phyloP scores from a whole-genome alignment of 2,888 invertebrate genomes.

The Augochlorella aurata region DNA sequence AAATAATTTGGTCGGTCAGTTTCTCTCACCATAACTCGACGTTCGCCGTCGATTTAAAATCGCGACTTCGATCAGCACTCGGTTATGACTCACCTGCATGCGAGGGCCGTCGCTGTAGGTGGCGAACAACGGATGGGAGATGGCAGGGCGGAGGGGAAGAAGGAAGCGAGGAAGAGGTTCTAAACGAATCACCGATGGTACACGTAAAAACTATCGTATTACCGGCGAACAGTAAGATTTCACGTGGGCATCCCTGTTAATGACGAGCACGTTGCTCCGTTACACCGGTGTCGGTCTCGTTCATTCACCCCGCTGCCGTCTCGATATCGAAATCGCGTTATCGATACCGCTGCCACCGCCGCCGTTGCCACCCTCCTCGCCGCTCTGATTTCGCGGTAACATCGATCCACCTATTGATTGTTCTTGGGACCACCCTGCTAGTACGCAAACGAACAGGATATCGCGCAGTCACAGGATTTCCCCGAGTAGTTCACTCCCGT shows the following conservation, averaged over 20 bases:
- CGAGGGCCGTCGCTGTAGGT: constrained; percentile 30
- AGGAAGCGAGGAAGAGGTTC: constrained; percentile 38
- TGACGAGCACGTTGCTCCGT: constrained; percentile 27
- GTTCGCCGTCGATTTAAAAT: neutral
- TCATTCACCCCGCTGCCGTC: constrained; percentile 38
- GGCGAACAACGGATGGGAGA: constrained; percentile 14
- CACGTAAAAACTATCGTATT: constrained; percentile 54
- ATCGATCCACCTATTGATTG: constrained; percentile 56
- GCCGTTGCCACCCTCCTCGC: neutral
- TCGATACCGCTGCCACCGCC: constrained; percentile 50
- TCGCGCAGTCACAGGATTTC: constrained; percentile 35
- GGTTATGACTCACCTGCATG: constrained; percentile 48
- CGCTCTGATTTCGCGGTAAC: constrained; percentile 52
- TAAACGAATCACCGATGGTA: constrained; percentile 35
- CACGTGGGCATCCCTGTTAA: constrained; percentile 48
- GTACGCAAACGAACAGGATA: constrained; percentile 32
- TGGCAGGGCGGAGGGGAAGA: neutral
- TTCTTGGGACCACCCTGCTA: constrained; percentile 37
- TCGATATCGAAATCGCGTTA: constrained; percentile 63
- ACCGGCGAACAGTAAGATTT: constrained; percentile 57
- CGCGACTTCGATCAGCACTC: constrained; percentile 49
- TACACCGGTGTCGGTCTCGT: constrained; percentile 17
- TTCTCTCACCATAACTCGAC: neutral
- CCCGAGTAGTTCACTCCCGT: constrained; percentile 12
- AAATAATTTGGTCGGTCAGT: no score